A percentile compares a stretch with the other conserved stretches of the same genome.
These are phyloP conservation scores for Lemur catta DNA, from an alignment of 2,797 vertebrate species.

Conservation along the genomic window DNA sequence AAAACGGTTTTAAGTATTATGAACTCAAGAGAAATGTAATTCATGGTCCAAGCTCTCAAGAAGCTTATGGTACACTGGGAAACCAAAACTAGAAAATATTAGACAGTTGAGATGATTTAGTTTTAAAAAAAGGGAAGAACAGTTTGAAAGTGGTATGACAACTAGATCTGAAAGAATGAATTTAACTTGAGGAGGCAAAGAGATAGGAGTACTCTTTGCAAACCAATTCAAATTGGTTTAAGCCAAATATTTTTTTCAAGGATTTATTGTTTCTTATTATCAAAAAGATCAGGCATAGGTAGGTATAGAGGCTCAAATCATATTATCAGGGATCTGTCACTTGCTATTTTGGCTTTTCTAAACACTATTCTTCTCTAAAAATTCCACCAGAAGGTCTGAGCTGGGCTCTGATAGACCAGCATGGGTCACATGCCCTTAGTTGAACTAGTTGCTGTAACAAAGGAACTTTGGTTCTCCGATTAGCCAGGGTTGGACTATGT, in stretches of 20 bases:
- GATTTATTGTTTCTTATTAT: neutral
- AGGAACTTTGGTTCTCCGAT: neutral
- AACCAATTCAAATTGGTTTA: neutral
- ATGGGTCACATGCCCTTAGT: neutral
- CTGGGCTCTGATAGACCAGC: neutral
- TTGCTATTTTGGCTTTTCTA: neutral
- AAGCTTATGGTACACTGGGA: neutral
- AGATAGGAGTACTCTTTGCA: neutral
- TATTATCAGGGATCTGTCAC: neutral
- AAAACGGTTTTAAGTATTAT: neutral
- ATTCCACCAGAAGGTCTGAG: neutral
- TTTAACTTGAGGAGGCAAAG: neutral
- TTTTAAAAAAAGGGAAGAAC: conserved; percentile 1
- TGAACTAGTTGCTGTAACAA: neutral
- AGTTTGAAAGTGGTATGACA: neutral
- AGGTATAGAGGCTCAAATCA: neutral
- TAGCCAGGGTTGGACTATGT: neutral
- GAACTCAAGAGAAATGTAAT: neutral
- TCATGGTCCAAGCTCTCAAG: neutral
- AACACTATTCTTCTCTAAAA: neutral
- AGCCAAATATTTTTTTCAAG: neutral
- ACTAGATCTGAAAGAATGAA: neutral
- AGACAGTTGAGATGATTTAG: neutral
- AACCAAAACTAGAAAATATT: conserved; percentile 10
- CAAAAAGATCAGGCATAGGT: neutral